Evolutionary conservation across 2,888 invertebrate species (phyloP).

Genomic region (Lithophane semibrunnea): DNA sequence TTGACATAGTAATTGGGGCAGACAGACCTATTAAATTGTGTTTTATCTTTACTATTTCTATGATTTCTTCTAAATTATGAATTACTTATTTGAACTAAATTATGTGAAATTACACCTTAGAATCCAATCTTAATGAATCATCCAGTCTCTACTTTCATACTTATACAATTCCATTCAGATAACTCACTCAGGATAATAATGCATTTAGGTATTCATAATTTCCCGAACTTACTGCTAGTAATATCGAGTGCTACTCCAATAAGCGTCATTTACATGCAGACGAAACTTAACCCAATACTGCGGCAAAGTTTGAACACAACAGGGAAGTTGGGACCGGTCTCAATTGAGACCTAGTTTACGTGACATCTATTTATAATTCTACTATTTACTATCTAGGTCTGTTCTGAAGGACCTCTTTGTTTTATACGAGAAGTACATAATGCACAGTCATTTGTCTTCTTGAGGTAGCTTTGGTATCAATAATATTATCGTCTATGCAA

Average conservation of each 20-base stretch:
- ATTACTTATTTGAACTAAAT: not conserved
- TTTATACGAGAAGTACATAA: not conserved
- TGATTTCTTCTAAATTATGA: not conserved
- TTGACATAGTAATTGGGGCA: not conserved
- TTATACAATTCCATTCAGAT: not conserved
- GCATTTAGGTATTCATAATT: not conserved
- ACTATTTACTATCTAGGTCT: conserved; percentile 18
- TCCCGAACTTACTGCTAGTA: not conserved
- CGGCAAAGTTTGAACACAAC: conserved; percentile 63
- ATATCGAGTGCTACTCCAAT: conserved; percentile 46
- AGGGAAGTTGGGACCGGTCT: conserved; percentile 62
- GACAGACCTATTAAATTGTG: too few species aligned
- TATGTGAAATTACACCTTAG: not conserved
- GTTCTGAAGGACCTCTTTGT: not conserved
- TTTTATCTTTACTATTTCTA: not conserved
- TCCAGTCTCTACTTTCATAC: not conserved
- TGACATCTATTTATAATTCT: conserved; percentile 47
- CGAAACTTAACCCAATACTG: conserved; percentile 57
- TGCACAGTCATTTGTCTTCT: conserved; percentile 1
- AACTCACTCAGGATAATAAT: not conserved
- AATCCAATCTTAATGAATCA: not conserved
- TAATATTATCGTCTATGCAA: not conserved
- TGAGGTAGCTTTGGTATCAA: not conserved
- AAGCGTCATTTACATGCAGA: conserved; percentile 42
- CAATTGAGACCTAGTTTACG: conserved; percentile 62